Conservation (phyloP, 2,797 vertebrate genomes). For the Discoglossus pictus region DNA sequence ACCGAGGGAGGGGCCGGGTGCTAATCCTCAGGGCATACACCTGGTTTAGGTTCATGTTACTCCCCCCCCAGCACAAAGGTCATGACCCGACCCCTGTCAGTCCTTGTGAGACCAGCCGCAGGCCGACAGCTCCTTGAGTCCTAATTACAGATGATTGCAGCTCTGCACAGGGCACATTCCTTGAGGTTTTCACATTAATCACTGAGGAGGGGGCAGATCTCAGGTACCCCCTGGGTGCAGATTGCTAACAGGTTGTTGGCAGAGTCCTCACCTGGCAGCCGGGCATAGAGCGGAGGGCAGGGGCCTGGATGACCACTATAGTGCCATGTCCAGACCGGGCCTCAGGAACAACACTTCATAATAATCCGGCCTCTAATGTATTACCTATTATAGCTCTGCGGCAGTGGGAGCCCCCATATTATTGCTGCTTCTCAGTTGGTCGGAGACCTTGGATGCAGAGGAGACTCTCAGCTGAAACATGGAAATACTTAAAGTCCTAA, state of each 20-base stretch:
- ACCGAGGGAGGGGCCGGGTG: conserved; percentile 11
- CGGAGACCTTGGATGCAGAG: too few relatives aligned
- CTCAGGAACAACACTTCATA: too few relatives aligned
- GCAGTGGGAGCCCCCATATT: too few relatives aligned
- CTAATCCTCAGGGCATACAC: conserved; percentile 38
- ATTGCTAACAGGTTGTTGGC: not conserved
- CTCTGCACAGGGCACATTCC: conserved; percentile 43
- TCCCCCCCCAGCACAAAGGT: conserved; percentile 33
- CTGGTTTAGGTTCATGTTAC: conserved; percentile 43
- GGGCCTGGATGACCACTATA: too few relatives aligned
- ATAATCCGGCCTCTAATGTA: too few relatives aligned
- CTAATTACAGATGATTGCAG: conserved; percentile 50
- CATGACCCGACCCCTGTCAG: conserved; percentile 30
- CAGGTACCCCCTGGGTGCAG: conserved; percentile 2
- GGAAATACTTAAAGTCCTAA: too few relatives aligned
- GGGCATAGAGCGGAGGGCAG: too few relatives aligned
- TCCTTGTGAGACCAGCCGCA: conserved; percentile 42
- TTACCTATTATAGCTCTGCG: too few relatives aligned
- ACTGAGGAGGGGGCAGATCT: conserved; percentile 6
- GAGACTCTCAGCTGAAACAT: too few relatives aligned
- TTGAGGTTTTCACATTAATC: conserved; percentile 27
- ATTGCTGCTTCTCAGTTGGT: too few relatives aligned
- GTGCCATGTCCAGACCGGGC: too few relatives aligned
- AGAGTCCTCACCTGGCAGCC: conserved; percentile 2
- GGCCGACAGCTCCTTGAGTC: conserved; percentile 30